Percentiles rank a stretch among this genome's conserved stretches.
These are phyloP conservation scores for Sebastes alutus DNA, from an alignment of 2,797 vertebrate genomes.

Conservation along the genomic window DNA sequence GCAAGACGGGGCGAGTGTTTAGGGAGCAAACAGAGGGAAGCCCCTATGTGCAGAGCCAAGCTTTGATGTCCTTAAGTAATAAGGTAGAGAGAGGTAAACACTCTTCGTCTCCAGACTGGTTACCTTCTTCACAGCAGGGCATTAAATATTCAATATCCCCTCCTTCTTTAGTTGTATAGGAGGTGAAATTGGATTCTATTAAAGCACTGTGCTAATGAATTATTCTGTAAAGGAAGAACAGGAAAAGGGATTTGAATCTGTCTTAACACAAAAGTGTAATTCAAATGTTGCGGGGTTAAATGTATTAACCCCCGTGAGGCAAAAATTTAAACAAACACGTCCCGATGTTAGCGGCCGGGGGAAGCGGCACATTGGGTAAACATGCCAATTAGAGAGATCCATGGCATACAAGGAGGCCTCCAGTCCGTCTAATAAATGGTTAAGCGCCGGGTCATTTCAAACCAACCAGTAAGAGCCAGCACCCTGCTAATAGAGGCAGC, in stretches of 20 bases:
- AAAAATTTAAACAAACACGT: constrained; percentile 74
- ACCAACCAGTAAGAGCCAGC: constrained; percentile 76
- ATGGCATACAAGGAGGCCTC: constrained; percentile 72
- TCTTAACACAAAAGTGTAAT: constrained; percentile 41
- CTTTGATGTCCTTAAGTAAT: constrained; percentile 71
- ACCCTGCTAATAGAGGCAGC: constrained; percentile 80
- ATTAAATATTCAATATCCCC: constrained; percentile 58
- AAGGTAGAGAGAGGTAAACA: constrained; percentile 55
- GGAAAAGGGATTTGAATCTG: constrained; percentile 26
- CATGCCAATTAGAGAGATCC: constrained; percentile 81
- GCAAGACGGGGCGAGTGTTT: constrained; percentile 44
- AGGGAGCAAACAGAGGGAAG: constrained; percentile 52
- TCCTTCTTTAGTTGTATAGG: constrained; percentile 22
- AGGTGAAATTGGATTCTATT: constrained; percentile 46
- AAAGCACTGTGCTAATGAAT: constrained; percentile 32
- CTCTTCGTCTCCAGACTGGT: constrained; percentile 37
- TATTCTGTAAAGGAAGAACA: constrained; percentile 34
- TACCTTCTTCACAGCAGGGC: constrained; percentile 50
- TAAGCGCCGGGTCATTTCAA: constrained; percentile 78
- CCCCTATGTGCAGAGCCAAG: constrained; percentile 32
- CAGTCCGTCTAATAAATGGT: constrained; percentile 80
- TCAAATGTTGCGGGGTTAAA: constrained; percentile 62
- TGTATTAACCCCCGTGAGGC: constrained; percentile 65
- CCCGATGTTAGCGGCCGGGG: constrained; percentile 51
- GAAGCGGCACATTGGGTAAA: constrained; percentile 75